Evolutionary conservation across 2,888 invertebrate species (phyloP), one percentile per base, ranked within the genome.

Genomic region (Cabera pusaria): DNA sequence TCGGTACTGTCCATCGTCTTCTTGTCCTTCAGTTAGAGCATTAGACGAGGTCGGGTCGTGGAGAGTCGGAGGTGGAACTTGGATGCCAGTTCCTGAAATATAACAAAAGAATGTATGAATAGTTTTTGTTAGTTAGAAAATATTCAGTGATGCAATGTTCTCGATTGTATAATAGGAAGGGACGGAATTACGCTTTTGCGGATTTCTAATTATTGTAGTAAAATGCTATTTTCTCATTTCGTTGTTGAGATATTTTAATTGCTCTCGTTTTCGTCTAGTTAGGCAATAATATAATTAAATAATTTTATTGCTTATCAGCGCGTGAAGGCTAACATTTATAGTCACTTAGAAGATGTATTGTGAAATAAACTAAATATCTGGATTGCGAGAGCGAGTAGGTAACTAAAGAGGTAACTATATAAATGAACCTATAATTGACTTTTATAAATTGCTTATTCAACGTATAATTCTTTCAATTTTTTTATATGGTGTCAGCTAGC

Each of bases 1-100:
- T 24, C 95, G 90, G 77, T 96, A 96, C 62, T 96, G 96, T 0
- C 96, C 96, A 64, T 96, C 96, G 64, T 96, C 96, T 62, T 95
- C 92, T 64, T 94, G 93, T 45, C 92, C 91, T 20, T 92, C 92
- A 3, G 89, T 90, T 16, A 90, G 67, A 0, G 89, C 84, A 64
- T 91, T 90, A 18, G 82, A 72, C 0, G 81, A 72, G 0, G 84
- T 70, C 0, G 84, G 81, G 44, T 90, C 90, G 66, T 90, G 90
- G 8, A 93, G 63, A 0, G 95, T 93, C 2, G 96, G 94, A n/a
- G 96, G 96, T 0, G 96, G 93, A 0, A 96, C 96, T 79, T 94
- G 94, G 64, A 96, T 96, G 37, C 91, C 91, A 8, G 82, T 72
- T 37, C 92, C 92, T 91, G 71, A 25, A 81, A 79, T 9, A 0